Evolutionary conservation across 2,113 vertebrate genomes (phyloP).

Genomic region (Natator depressus): DNA sequence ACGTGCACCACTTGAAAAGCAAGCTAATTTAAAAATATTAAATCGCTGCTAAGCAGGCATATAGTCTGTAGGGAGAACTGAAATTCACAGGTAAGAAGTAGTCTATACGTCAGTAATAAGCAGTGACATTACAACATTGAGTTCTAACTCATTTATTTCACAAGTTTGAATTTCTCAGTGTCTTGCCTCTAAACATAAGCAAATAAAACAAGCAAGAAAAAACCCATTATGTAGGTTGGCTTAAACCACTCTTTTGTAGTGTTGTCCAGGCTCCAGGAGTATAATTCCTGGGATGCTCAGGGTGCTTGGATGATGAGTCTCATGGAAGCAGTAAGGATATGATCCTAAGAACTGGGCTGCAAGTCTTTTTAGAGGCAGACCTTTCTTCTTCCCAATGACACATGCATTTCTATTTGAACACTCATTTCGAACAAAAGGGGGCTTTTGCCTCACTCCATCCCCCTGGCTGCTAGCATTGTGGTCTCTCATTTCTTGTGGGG

Average conservation of each 20-base stretch:
- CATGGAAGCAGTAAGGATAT: too few species aligned
- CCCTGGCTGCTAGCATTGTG: background rate
- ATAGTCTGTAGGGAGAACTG: background rate
- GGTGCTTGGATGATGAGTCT: too few species aligned
- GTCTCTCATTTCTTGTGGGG: background rate
- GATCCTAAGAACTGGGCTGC: background rate
- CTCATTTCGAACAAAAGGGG: background rate
- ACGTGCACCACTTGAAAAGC: background rate
- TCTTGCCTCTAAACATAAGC: too few species aligned
- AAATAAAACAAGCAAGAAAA: too few species aligned
- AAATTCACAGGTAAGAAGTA: background rate
- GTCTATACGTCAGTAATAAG: background rate
- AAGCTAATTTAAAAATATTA: background rate
- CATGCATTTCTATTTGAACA: background rate
- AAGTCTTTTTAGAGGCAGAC: background rate
- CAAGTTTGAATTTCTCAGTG: background rate
- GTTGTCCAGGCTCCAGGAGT: too few species aligned
- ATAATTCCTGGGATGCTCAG: too few species aligned
- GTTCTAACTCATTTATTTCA: background rate
- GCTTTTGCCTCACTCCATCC: background rate
- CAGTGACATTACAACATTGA: background rate
- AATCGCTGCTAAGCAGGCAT: background rate
- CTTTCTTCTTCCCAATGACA: background rate
- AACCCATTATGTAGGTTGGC: too few species aligned
- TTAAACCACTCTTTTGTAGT: too few species aligned